Base-by-base conservation (phyloP, 2,113 vertebrate species). In the Paratilapia polleni region DNA sequence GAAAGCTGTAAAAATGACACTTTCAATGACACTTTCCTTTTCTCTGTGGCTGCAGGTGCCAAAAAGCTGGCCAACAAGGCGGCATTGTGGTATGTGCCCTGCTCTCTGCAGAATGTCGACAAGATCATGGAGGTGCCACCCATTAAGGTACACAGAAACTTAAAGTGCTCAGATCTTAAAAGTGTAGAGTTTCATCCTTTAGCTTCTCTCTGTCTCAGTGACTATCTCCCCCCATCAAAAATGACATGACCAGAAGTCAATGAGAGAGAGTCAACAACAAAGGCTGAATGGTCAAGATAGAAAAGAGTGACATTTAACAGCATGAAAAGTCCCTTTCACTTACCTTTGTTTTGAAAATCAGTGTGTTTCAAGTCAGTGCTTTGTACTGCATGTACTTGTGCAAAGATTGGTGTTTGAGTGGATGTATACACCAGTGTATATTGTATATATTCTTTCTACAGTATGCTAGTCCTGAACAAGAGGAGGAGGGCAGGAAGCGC, bases 11-110 rank as follows among this genome's bases (percentile, higher is more conserved):
- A 26, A 38, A 57, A 15, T 28, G 8, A 14, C 11, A 3, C 1
- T 2, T n/a, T 28, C 6, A 4, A 6, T 60, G 74, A 77, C 60
- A 76, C 84, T 77, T 78, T 54, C 66, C 26, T 87, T 82, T 70
- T 86, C 41, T 89, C 38, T 86, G 34, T 93, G 90, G 81, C 78
- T 82, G 9, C 87, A 99, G 98, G 98, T 61, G 89, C 92, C 15
- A 99, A 97, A 85, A 98, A 96, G 86, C 82, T 99, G 94, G 97
- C 98, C 5, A 99, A 98, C 92, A 97, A 97, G 88, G 98, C 98
- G 0, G 96, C 97, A 0, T 92, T 99, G 86, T 99, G 98, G 98
- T 99, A 99, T 0, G 98, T 99, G 76, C 97, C 98, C 0, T 94
- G 97, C 80, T 98, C 98, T 6, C 94, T 99, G 89, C 92, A 96